phyloP scores from a whole-genome alignment of 2,888 invertebrate genomes.

The Stenurella melanura region DNA sequence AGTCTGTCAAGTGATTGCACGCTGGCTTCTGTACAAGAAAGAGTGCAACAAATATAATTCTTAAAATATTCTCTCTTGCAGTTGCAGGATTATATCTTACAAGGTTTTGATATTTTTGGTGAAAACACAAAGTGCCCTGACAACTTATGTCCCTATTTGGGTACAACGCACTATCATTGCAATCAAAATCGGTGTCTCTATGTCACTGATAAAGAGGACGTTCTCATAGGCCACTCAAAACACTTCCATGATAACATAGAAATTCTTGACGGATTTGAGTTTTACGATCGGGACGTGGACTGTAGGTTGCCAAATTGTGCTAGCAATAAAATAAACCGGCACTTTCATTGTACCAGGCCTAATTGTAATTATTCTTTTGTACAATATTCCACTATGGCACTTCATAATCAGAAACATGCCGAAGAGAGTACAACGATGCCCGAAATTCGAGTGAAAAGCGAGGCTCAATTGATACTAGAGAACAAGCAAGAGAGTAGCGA shows the following conservation, averaged over 20 bases:
- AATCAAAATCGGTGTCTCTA: slow-evolving; percentile 88
- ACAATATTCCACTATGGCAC: slow-evolving; percentile 83
- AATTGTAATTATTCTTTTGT: slow-evolving; percentile 85
- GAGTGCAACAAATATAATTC: background rate
- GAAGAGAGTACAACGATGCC: slow-evolving; percentile 64
- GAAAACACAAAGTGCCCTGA: slow-evolving; percentile 83
- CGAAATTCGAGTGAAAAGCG: slow-evolving; percentile 60
- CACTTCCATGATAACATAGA: slow-evolving; percentile 90
- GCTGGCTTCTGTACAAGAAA: too few relatives aligned
- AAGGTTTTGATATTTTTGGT: slow-evolving; percentile 79
- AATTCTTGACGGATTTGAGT: slow-evolving; percentile 89
- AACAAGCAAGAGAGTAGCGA: slow-evolving; percentile 58
- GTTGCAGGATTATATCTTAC: slow-evolving; percentile 76
- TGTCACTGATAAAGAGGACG: slow-evolving; percentile 85
- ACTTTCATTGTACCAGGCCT: slow-evolving; percentile 85
- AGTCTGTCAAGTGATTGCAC: too few relatives aligned
- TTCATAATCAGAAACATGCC: slow-evolving; percentile 82
- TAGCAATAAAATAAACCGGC: slow-evolving; percentile 82
- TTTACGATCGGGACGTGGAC: slow-evolving; percentile 85
- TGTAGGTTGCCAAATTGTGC: slow-evolving; percentile 81
- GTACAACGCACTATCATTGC: slow-evolving; percentile 90
- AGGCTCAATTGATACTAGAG: slow-evolving; percentile 61
- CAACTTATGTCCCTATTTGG: slow-evolving; percentile 81
- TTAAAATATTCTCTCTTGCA: slow-evolving; percentile 53
- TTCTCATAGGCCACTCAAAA: slow-evolving; percentile 87